Percentiles rank a stretch among this genome's conserved stretches.
Conservation (phyloP, 2,888 invertebrate genomes). For the Apamea anceps region DNA sequence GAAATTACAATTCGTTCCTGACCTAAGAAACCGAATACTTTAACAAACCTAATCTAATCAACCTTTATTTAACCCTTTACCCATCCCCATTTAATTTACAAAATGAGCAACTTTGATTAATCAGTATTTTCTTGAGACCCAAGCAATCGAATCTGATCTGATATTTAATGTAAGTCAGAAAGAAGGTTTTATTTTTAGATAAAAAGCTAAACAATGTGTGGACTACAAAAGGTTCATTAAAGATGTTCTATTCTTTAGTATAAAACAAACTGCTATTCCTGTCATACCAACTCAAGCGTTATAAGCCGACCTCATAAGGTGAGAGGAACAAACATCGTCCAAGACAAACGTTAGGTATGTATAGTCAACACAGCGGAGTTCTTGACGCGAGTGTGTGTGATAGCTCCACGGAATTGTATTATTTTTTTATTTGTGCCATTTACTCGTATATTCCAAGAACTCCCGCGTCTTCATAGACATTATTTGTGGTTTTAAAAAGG, state of each 20-base stretch:
- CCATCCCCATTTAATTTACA: background rate
- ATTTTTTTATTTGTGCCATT: constrained; percentile 15
- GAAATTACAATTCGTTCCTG: constrained; percentile 20
- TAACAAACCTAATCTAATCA: constrained; percentile 1
- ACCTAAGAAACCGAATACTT: background rate
- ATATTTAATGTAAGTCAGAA: background rate
- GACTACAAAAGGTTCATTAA: background rate
- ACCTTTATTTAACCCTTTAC: constrained; percentile 2
- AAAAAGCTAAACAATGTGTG: background rate
- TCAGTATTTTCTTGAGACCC: background rate
- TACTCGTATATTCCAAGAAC: background rate
- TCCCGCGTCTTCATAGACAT: background rate
- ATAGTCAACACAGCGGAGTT: constrained; percentile 1
- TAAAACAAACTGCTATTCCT: background rate
- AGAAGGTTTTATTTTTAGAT: background rate
- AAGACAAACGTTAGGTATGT: constrained; percentile 34
- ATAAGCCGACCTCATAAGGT: constrained; percentile 24
- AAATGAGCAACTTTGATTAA: background rate
- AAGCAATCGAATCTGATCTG: background rate
- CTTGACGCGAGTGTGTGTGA: constrained; percentile 45
- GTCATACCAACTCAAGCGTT: background rate
- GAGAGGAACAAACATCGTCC: constrained; percentile 35
- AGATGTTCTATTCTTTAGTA: background rate
- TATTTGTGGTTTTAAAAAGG: background rate
- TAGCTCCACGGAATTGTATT: constrained; percentile 21